These are phyloP conservation scores for Romanogobio albipinnatus DNA, from an alignment of 2,113 vertebrate species.

Conservation along the genomic window DNA sequence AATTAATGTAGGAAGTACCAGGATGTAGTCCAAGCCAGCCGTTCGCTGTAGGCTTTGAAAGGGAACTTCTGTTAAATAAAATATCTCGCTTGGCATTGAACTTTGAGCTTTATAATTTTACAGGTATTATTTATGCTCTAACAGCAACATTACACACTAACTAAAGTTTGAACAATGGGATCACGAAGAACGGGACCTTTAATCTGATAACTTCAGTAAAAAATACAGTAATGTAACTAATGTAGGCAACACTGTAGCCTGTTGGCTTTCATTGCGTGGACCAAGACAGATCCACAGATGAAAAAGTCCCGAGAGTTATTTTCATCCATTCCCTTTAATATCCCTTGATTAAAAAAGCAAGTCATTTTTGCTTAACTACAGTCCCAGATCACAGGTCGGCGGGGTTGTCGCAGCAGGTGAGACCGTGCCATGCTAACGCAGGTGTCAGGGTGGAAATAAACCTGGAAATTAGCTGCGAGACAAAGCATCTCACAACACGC, in stretches of 20 bases:
- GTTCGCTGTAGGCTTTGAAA: too few relatives aligned
- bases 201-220: too few relatives aligned
- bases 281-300: not conserved
- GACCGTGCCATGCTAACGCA: not conserved
- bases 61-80: too few relatives aligned
- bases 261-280: not conserved
- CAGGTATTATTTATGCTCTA: too few relatives aligned
- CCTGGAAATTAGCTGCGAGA: slow-evolving; percentile 20
- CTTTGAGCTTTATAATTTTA: too few relatives aligned
- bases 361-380: not conserved
- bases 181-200: too few relatives aligned
- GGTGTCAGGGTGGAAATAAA: slow-evolving; percentile 27
- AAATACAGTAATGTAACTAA: not conserved
- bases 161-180: too few relatives aligned
- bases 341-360: not conserved
- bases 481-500: slow-evolving; percentile 42
- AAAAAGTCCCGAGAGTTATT: not conserved
- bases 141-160: too few relatives aligned
- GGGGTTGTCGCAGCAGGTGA: not conserved
- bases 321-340: not conserved
- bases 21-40: too few relatives aligned
- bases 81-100: too few relatives aligned
- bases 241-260: not conserved
- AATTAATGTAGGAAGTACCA: too few relatives aligned
- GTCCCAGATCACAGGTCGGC: not conserved